A percentile compares a stretch with the other conserved stretches of the same genome.
Evolutionary conservation across 2,888 invertebrate genomes (phyloP).

Genomic region (Zaprionus obscuricornis): DNA sequence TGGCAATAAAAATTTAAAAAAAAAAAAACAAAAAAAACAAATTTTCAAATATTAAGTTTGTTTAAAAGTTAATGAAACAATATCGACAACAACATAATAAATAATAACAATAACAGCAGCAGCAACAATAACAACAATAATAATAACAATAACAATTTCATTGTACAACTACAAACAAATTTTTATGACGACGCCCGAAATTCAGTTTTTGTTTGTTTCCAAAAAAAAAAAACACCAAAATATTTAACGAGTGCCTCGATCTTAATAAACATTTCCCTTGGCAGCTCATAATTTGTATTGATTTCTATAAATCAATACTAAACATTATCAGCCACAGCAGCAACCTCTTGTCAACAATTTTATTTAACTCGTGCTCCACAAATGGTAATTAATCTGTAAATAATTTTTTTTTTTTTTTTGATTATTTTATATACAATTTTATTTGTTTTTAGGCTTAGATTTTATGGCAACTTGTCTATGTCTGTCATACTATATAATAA

Average conservation of each 20-base stretch:
- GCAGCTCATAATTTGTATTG: slow-evolving; percentile 52
- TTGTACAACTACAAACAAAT: slow-evolving; percentile 36
- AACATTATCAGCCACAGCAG: slow-evolving; percentile 23
- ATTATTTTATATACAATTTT: no score
- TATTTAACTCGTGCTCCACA: background rate
- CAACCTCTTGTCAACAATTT: slow-evolving; percentile 10
- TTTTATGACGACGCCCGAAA: slow-evolving; percentile 48
- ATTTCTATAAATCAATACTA: slow-evolving; percentile 40
- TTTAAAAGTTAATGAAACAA: slow-evolving; percentile 51
- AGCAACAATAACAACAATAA: slow-evolving; percentile 7
- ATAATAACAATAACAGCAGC: slow-evolving; percentile 19
- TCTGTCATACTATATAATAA: no score
- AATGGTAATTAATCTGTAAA: no score
- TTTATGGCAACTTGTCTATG: no score
- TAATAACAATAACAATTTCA: slow-evolving; percentile 10
- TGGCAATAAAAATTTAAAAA: slow-evolving; percentile 55
- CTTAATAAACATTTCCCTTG: slow-evolving; percentile 62
- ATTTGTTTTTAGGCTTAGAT: no score
- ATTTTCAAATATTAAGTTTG: slow-evolving; percentile 47
- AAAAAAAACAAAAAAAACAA: no score
- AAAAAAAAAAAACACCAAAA: no score
- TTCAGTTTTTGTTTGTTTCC: slow-evolving; percentile 19
- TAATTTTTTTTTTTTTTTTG: no score
- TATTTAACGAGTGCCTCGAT: slow-evolving; percentile 53
- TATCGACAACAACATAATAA: slow-evolving; percentile 20